Evolutionary conservation across 2,797 vertebrate species (phyloP).

Genomic region (Myotis myotis): DNA sequence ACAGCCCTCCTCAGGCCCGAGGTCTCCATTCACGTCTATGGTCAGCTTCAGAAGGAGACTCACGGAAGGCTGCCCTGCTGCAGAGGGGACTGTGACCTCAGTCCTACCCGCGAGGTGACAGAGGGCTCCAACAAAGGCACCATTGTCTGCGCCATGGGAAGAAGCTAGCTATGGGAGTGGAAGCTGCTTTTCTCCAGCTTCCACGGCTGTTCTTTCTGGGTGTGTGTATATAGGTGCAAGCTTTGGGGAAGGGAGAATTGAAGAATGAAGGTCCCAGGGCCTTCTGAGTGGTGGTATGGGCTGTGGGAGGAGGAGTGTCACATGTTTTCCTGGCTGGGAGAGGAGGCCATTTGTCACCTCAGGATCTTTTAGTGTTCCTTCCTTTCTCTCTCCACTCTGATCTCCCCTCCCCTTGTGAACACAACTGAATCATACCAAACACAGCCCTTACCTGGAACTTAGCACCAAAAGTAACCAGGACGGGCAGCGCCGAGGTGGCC

Average conservation of each 20-base stretch:
- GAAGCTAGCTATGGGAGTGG: neutral
- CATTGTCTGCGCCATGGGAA: neutral
- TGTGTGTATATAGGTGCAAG: fast-evolving
- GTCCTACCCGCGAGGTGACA: neutral
- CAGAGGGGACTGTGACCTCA: neutral
- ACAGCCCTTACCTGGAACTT: neutral
- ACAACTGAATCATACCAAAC: neutral
- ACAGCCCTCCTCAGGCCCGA: fast-evolving
- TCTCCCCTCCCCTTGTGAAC: neutral
- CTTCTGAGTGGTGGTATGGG: neutral
- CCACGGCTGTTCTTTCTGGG: neutral
- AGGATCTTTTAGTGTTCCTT: neutral
- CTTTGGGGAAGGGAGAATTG: neutral
- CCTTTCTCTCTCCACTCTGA: neutral
- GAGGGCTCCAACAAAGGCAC: neutral
- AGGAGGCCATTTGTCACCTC: neutral
- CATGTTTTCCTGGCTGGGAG: neutral
- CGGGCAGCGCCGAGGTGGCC: fast-evolving
- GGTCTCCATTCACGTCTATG: neutral
- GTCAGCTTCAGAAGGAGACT: neutral
- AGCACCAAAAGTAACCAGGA: neutral
- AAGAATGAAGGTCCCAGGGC: neutral
- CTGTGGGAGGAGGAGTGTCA: neutral
- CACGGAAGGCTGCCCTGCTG: neutral
- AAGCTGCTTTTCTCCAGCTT: neutral